A percentile compares a stretch with the other conserved stretches of the same genome.
phyloP scores from a whole-genome alignment of 2,888 invertebrate species.

The Stomorhina lunata region DNA sequence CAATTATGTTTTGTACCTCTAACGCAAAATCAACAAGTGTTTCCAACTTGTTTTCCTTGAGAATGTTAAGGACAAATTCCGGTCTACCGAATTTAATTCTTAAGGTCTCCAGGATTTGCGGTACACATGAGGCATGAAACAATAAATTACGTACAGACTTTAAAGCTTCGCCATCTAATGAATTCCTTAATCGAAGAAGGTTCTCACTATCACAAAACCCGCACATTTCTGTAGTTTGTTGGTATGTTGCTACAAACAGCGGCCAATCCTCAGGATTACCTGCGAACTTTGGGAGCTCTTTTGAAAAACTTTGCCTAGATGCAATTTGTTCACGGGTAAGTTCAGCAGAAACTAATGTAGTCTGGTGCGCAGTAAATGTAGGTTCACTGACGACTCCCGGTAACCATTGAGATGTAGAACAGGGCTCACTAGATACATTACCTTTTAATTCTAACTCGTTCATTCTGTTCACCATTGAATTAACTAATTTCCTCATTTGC shows the following conservation, averaged over 20 bases:
- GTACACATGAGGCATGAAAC: constrained; percentile 42
- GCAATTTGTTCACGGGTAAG: constrained; percentile 44
- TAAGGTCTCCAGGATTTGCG: constrained; percentile 48
- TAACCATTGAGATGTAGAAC: not conserved
- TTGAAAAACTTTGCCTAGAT: constrained; percentile 11
- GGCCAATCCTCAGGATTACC: constrained; percentile 26
- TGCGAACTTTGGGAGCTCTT: not conserved
- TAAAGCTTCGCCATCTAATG: constrained; percentile 14
- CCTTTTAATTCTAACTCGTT: not conserved
- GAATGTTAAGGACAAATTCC: constrained; percentile 43
- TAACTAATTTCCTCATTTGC: not conserved
- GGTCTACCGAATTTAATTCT: constrained; percentile 54
- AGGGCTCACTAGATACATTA: not conserved
- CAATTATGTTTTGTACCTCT: constrained; percentile 57
- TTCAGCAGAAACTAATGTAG: not conserved
- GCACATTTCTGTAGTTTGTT: constrained; percentile 52
- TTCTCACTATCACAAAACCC: constrained; percentile 57
- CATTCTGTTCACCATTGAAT: not conserved
- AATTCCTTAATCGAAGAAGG: constrained; percentile 28
- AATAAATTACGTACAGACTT: constrained; percentile 38
- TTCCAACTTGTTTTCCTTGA: constrained; percentile 27
- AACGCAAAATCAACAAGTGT: not conserved
- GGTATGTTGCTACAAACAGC: constrained; percentile 44
- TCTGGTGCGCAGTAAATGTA: not conserved
- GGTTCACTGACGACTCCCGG: not conserved